phyloP scores from a whole-genome alignment of 2,888 invertebrate species.

The Latrodectus hesperus region DNA sequence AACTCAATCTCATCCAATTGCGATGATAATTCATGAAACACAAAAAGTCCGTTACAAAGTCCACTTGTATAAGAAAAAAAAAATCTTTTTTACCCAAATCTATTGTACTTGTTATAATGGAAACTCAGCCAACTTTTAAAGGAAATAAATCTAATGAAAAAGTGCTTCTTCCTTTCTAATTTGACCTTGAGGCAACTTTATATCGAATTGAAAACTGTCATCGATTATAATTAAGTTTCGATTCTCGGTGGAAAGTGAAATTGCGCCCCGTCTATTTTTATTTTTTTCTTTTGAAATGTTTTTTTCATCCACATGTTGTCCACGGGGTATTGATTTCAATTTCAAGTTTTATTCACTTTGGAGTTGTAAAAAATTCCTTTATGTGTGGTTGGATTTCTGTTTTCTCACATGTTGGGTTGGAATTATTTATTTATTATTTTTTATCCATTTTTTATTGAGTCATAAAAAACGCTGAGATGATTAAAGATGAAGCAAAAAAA shows the following conservation, averaged over 20 bases:
- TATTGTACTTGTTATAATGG: too few relatives aligned
- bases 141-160: background rate
- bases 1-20: conserved; percentile 9
- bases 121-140: background rate
- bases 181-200: conserved; percentile 46
- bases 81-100: too few relatives aligned
- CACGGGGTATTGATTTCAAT: too few relatives aligned
- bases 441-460: too few relatives aligned
- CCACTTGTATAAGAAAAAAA: background rate
- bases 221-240: conserved; percentile 39
- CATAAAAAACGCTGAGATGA: too few relatives aligned
- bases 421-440: too few relatives aligned
- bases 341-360: too few relatives aligned
- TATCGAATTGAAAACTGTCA: conserved; percentile 21
- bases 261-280: too few relatives aligned
- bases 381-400: too few relatives aligned
- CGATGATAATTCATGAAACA: background rate
- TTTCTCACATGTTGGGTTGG: too few relatives aligned
- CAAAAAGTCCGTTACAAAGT: background rate
- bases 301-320: background rate
- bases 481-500: too few relatives aligned
- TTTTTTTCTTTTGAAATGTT: background rate
- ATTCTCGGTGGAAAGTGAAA: background rate
- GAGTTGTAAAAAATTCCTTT: too few relatives aligned
- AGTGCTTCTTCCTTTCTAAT: background rate